Percentiles rank a stretch among this genome's conserved stretches.
Conservation (phyloP, 1,140 invertebrate genomes). For the Saccostrea echinata region DNA sequence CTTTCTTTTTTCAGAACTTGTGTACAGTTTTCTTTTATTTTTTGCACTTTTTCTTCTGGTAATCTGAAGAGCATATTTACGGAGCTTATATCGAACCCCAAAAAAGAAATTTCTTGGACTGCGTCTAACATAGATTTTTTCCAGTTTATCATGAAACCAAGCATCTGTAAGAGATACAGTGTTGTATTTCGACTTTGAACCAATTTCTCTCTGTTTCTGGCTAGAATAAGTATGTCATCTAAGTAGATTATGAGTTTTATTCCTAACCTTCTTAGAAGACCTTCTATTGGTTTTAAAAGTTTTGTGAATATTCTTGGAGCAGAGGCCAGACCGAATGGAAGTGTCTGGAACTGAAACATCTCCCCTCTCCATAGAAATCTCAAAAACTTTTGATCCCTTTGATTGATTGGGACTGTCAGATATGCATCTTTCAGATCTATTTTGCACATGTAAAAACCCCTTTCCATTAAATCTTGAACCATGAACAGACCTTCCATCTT, state of each 20-base stretch:
- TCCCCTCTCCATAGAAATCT: slow-evolving; percentile 33
- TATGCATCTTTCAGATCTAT: slow-evolving; percentile 60
- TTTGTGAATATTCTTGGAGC: too few relatives aligned
- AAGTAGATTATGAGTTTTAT: slow-evolving; percentile 47
- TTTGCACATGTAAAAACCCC: slow-evolving; percentile 42
- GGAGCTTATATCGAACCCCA: slow-evolving; percentile 36
- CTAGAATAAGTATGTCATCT: slow-evolving; percentile 49
- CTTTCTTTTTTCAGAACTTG: too few relatives aligned
- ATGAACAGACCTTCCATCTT: too few relatives aligned
- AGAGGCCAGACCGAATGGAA: too few relatives aligned
- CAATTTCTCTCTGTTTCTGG: slow-evolving; percentile 5
- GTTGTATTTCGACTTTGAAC: slow-evolving; percentile 7
- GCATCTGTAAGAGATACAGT: background rate
- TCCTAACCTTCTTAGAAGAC: slow-evolving; percentile 34
- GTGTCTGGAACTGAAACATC: too few relatives aligned
- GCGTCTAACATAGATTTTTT: slow-evolving; percentile 33
- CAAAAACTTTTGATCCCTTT: slow-evolving; percentile 36
- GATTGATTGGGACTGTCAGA: slow-evolving; percentile 41
- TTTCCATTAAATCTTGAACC: too few relatives aligned
- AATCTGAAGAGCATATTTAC: slow-evolving; percentile 30
- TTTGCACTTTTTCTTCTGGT: background rate
- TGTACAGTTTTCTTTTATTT: slow-evolving; percentile 16
- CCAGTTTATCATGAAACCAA: slow-evolving; percentile 51
- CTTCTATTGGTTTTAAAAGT: slow-evolving; percentile 39
- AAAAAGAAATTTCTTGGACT: slow-evolving; percentile 30